Conservation (phyloP, 2,113 vertebrate species). For the Trogon surrucura region DNA sequence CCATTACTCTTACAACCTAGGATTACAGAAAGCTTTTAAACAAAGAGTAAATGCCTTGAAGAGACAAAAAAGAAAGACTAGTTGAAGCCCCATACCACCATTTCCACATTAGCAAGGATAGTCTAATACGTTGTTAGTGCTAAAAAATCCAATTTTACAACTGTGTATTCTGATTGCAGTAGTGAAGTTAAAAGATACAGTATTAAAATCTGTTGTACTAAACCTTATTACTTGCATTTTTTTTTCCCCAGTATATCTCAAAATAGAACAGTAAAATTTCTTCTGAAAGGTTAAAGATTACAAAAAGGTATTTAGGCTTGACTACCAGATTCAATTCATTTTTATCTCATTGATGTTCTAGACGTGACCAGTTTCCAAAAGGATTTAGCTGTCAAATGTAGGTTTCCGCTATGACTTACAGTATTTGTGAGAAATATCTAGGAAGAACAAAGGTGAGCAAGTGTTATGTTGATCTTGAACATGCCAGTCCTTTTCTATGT, state of each 20-base stretch:
- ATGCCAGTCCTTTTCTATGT: neutral
- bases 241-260: neutral
- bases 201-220: neutral
- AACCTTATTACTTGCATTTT: neutral
- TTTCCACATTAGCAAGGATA: neutral
- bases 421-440: neutral
- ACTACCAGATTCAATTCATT: neutral
- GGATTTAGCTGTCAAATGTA: neutral
- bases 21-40: neutral
- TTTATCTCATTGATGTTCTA: neutral
- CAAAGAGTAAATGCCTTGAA: neutral
- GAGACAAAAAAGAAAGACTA: neutral
- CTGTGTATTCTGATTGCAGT: neutral
- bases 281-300: neutral
- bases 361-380: neutral
- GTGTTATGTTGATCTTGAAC: neutral
- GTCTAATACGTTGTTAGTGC: rapidly evolving
- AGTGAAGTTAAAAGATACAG: neutral
- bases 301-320: neutral
- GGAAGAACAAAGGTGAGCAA: neutral
- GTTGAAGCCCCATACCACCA: neutral
- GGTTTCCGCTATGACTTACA: neutral
- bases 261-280: neutral
- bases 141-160: neutral
- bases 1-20: neutral